These are phyloP conservation scores for Terebella lapidaria DNA, from an alignment of 2,888 invertebrate genomes.

Conservation along the genomic window DNA sequence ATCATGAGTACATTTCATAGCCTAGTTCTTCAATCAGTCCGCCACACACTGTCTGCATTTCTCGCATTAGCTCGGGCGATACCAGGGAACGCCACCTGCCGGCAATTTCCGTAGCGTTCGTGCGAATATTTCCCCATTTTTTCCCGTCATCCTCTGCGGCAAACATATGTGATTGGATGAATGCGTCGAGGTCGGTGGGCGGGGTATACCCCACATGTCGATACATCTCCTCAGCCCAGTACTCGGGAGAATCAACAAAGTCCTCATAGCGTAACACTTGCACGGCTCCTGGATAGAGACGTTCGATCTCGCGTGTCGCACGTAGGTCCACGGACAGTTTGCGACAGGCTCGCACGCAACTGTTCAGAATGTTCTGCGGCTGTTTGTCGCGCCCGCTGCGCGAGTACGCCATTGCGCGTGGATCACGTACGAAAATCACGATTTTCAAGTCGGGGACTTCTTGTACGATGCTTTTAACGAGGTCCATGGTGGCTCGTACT, in stretches of 20 bases:
- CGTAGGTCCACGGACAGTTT: background rate
- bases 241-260: background rate
- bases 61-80: background rate
- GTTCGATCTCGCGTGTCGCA: background rate
- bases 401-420: conserved; percentile 2
- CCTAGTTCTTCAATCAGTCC: background rate
- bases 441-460: background rate
- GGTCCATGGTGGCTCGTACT: background rate
- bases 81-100: background rate
- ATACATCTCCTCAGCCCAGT: background rate
- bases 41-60: background rate
- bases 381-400: background rate
- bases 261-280: background rate
- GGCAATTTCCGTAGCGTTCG: background rate
- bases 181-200: background rate
- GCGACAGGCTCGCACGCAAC: background rate
- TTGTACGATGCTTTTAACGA: background rate
- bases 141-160: background rate
- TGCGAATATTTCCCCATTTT: background rate
- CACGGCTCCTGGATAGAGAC: background rate
- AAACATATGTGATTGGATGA: conserved; percentile 1
- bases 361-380: background rate
- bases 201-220: background rate
- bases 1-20: too few relatives aligned
- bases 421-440: background rate